Evolutionary conservation across 2,797 vertebrate species (phyloP).

Genomic region (Enteromius treurensis): DNA sequence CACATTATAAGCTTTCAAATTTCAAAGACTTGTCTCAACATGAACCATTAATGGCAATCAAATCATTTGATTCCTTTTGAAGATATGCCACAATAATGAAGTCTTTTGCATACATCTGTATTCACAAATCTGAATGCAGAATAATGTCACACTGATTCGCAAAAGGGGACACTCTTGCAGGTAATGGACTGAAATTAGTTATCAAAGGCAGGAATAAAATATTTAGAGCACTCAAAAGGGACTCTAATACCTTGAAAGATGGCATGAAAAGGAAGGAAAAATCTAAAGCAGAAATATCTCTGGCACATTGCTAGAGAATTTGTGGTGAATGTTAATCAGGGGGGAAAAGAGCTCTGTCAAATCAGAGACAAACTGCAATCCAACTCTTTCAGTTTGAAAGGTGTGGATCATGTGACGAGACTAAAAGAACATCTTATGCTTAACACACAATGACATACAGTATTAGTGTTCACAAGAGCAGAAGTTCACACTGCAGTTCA

Average conservation of each 20-base stretch:
- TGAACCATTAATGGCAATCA: conserved; percentile 48
- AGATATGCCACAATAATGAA: conserved; percentile 39
- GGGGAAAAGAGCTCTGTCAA: conserved; percentile 18
- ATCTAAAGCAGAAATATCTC: conserved; percentile 36
- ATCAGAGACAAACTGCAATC: conserved; percentile 16
- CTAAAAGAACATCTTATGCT: neutral
- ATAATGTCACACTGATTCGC: conserved; percentile 33
- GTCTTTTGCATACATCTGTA: conserved; percentile 45
- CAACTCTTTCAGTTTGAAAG: conserved; percentile 14
- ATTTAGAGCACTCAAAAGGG: conserved; percentile 44
- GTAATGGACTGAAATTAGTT: conserved; percentile 51
- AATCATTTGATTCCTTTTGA: conserved; percentile 49
- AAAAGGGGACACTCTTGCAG: conserved; percentile 45
- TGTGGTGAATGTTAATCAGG: conserved; percentile 39
- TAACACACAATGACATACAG: neutral
- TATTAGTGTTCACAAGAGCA: neutral
- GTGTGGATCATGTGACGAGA: neutral
- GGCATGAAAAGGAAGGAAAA: conserved; percentile 6
- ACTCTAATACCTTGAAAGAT: conserved; percentile 42
- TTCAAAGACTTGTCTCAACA: conserved; percentile 40
- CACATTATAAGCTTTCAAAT: conserved; percentile 41
- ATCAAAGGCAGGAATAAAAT: conserved; percentile 48
- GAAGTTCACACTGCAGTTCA: neutral
- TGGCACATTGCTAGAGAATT: conserved; percentile 14
- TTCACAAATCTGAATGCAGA: conserved; percentile 39